Base-by-base conservation (phyloP, 2,797 vertebrate genomes). In the Petrocephalus schoutedeni region DNA sequence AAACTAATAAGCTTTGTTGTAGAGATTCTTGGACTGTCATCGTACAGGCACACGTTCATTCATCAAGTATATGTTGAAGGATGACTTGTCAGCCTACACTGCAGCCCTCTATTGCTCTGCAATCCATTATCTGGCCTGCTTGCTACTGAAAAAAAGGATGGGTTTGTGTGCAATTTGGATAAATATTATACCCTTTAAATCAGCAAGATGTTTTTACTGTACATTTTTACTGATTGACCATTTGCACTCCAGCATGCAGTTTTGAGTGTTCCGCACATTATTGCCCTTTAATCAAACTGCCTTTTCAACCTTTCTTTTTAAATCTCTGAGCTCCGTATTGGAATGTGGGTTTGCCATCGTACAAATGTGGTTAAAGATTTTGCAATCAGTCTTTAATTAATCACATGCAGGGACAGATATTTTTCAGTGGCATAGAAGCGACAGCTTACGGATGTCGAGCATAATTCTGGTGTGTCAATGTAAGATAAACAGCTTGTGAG, bases 61-160 rank as follows among this genome's bases (percentile, higher is more conserved):
- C 57, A 86, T 86, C 85, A 86, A 58, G 36, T 86, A 86, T 86
- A 59, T 59, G 57, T 28, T 86, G 85, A 86, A 86, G 85, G 85
- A 86, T 86, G 85, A 86, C 85, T 86, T 86, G 85, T 86, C 85
- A 86, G 56, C 36, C 82, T 23, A 54, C 7, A 84, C 82, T 84
- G 82, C 82, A 84, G 85, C 28, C 85, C 85, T 59, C 54, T 41
- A 45, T 58, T 86, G 85, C 36, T 86, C 85, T 41, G 85, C 56
- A 86, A 86, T 86, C 85, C 54, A 58, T 86, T 86, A 86, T 59
- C 85, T 58, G 19, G 57, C 85, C 85, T 86, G 85, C 85, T 49
- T 59, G 56, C 28, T 16, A 86, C 85, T 41, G 85, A 86, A 45
- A 86, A 53, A 59, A 56, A 56, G 19, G 8, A 8, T 14, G 2